Evolutionary conservation across 2,888 invertebrate species (phyloP), one percentile per base, ranked within the genome.

Genomic region (Cyclophora punctaria): DNA sequence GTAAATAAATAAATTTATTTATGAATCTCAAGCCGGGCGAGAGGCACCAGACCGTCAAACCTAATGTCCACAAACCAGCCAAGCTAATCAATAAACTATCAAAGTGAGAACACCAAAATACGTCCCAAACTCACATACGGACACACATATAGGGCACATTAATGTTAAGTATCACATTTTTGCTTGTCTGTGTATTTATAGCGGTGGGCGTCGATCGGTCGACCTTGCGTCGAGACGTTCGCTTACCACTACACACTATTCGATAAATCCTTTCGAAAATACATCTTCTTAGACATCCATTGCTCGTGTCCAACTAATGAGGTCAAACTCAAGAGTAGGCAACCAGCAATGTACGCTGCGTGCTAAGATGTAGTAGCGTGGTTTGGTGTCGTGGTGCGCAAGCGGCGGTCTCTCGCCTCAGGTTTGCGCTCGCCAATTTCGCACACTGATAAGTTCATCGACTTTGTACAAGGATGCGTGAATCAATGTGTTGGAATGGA

Each of bases 371-470:
- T 34, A 5, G 3, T 41, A 44, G 52, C 34, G 51, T 20, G 40
- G 7, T 35, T 47, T 49, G 37, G 7, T n/a, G n/a, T 46, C 20
- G 49, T 42, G 58, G 59, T 65, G 66, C 62, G 67, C 61, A 55
- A 56, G 62, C 66, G 69, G 64, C 73, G 77, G 76, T 71, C 77
- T 69, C 72, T 77, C 78, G 78, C 73, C 69, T 66, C 69, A 66
- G 65, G 73, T 69, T 33, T 77, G 73, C 71, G 78, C 75, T 78
- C 75, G 84, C 84, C 85, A 87, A 86, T 87, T 86, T 85, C 76
- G 85, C 85, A 77, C 78, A 77, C 76, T 78, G 80, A 78, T 80
- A 83, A 83, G 86, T 85, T 86, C 86, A 86, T 79, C 78, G 86
- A 87, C 86, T 75, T 67, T 57, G 60, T 52, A 61, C 77, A 69